phyloP scores from a whole-genome alignment of 2,113 vertebrate species.

The Alces alces region DNA sequence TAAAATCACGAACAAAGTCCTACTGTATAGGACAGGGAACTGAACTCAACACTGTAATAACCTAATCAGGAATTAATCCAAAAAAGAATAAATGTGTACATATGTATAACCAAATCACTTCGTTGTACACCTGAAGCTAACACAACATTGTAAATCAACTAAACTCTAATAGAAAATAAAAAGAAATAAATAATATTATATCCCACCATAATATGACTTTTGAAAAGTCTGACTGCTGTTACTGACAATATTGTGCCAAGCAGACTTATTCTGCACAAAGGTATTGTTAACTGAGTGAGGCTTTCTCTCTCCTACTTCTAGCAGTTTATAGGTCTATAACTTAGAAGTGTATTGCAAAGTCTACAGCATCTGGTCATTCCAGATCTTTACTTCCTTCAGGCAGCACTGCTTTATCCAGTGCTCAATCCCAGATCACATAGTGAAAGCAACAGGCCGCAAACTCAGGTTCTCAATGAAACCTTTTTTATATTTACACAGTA shows the following conservation, averaged over 20 bases:
- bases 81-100: not conserved
- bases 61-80: not conserved
- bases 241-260: not conserved
- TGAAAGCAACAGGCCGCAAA: not conserved
- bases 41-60: not conserved
- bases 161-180: not conserved
- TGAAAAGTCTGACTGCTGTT: not conserved
- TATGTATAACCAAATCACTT: not conserved
- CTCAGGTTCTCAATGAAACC: not conserved
- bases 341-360: not conserved
- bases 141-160: not conserved
- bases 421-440: not conserved
- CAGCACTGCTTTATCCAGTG: not conserved
- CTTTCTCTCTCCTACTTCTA: not conserved
- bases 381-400: constrained; percentile 6
- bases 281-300: not conserved
- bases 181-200: not conserved
- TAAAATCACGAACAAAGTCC: not conserved
- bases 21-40: not conserved
- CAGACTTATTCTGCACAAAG: not conserved
- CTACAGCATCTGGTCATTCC: not conserved
- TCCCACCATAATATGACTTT: not conserved
- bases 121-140: not conserved
- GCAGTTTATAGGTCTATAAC: not conserved
- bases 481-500: not conserved